These are phyloP conservation scores for Malurus leucopterus DNA, from an alignment of 2,797 vertebrate species.

Conservation along the genomic window DNA sequence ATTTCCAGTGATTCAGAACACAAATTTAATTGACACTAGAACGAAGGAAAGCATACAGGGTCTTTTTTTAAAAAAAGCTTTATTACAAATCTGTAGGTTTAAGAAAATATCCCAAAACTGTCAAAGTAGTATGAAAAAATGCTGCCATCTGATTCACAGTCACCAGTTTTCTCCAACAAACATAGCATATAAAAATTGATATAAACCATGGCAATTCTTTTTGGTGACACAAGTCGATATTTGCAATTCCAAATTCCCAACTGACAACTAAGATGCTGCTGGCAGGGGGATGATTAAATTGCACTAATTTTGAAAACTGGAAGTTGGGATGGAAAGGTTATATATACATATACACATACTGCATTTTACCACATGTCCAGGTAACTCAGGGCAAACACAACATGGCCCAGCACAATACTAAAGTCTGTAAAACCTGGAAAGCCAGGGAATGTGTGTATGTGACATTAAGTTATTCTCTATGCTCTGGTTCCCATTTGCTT, in stretches of 20 bases:
- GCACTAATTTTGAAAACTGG: background rate
- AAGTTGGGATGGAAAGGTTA: background rate
- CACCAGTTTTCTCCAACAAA: constrained; percentile 31
- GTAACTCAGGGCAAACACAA: background rate
- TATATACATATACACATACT: background rate
- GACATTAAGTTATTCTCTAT: background rate
- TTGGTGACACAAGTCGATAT: background rate
- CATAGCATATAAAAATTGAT: constrained; percentile 15
- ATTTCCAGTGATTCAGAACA: background rate
- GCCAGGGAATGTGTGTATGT: background rate
- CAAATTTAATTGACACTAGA: background rate
- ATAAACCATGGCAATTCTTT: background rate
- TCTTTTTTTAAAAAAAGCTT: background rate
- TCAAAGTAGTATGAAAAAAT: constrained; percentile 51
- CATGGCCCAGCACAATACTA: background rate
- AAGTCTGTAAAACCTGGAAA: background rate
- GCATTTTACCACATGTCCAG: background rate
- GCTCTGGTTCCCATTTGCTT: background rate
- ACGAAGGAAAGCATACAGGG: background rate
- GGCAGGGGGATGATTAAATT: background rate
- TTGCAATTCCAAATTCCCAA: background rate
- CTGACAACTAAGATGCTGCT: background rate
- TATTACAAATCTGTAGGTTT: constrained; percentile 53
- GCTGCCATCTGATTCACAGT: constrained; percentile 8
- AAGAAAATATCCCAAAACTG: constrained; percentile 56